Evolutionary conservation across 1,140 invertebrate species (phyloP).

Genomic region (Dendroctonus valens): DNA sequence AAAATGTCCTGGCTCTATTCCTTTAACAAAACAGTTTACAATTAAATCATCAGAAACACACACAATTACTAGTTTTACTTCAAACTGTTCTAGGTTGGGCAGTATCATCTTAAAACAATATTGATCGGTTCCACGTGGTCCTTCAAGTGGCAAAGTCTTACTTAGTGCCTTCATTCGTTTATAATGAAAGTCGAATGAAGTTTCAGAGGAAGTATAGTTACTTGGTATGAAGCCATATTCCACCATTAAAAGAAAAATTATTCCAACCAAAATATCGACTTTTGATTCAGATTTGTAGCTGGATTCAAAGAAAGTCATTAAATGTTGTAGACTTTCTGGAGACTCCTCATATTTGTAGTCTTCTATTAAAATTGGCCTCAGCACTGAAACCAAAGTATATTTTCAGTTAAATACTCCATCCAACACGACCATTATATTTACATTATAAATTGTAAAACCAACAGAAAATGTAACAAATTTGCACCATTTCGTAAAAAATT

Average conservation of each 20-base stretch:
- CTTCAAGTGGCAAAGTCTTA: slow-evolving; percentile 8
- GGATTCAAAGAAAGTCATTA: slow-evolving; percentile 30
- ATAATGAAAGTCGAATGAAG: slow-evolving; percentile 38
- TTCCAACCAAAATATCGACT: slow-evolving; percentile 42
- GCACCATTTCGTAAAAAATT: neutral
- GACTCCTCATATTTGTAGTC: slow-evolving; percentile 38
- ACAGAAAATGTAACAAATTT: neutral
- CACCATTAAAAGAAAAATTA: slow-evolving; percentile 46
- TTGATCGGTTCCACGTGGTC: slow-evolving; percentile 35
- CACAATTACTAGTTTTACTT: slow-evolving; percentile 35
- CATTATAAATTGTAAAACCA: neutral
- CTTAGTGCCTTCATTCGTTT: slow-evolving; percentile 32
- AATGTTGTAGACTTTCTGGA: slow-evolving; percentile 35
- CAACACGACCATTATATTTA: slow-evolving; percentile 2
- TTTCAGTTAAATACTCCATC: slow-evolving; percentile 9
- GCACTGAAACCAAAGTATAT: slow-evolving; percentile 42
- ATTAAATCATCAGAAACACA: slow-evolving; percentile 42
- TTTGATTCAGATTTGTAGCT: slow-evolving; percentile 19
- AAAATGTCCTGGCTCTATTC: slow-evolving; percentile 28
- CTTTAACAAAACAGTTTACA: slow-evolving; percentile 41
- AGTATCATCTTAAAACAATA: slow-evolving; percentile 37
- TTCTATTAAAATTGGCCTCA: slow-evolving; percentile 43
- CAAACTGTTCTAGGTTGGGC: slow-evolving; percentile 24
- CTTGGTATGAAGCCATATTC: slow-evolving; percentile 45
- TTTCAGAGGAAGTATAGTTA: slow-evolving; percentile 23